Conservation (phyloP, 2,888 invertebrate species). For the Andrena minutula region DNA sequence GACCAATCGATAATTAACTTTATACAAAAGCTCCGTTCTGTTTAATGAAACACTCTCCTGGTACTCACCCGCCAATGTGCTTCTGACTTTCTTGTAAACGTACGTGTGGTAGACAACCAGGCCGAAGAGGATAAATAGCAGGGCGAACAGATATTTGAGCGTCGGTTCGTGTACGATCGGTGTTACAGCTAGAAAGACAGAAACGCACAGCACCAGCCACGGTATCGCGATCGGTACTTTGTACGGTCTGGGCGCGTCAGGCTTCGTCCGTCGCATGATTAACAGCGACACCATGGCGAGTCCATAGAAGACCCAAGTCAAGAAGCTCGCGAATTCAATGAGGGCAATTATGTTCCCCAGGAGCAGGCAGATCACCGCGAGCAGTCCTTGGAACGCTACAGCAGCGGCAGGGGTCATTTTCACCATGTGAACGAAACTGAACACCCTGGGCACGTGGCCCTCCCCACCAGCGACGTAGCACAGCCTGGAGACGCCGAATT, state of each 20-base stretch:
- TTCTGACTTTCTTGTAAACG: conserved; percentile 89
- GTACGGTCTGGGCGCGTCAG: conserved; percentile 90
- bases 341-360: conserved; percentile 91
- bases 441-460: conserved; percentile 92
- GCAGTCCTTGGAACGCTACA: conserved; percentile 91
- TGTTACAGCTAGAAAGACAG: conserved; percentile 90
- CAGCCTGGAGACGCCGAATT: conserved; percentile 91
- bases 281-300: conserved; percentile 92
- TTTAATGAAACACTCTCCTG: neutral
- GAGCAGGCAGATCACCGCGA: conserved; percentile 90
- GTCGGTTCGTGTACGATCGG: conserved; percentile 92
- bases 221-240: conserved; percentile 91
- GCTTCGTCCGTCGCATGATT: conserved; percentile 90
- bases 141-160: conserved; percentile 91
- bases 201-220: conserved; percentile 89
- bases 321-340: conserved; percentile 94
- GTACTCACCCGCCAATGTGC: conserved; percentile 88
- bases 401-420: conserved; percentile 93
- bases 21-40: too few relatives aligned
- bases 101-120: conserved; percentile 90
- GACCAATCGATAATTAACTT: too few relatives aligned
- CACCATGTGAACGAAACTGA: conserved; percentile 92
- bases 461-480: conserved; percentile 93
- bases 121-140: conserved; percentile 90
- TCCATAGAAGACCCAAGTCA: conserved; percentile 95